These are phyloP conservation scores for Chironomus striatipennis DNA, from an alignment of 1,140 invertebrate genomes.

Conservation along the genomic window DNA sequence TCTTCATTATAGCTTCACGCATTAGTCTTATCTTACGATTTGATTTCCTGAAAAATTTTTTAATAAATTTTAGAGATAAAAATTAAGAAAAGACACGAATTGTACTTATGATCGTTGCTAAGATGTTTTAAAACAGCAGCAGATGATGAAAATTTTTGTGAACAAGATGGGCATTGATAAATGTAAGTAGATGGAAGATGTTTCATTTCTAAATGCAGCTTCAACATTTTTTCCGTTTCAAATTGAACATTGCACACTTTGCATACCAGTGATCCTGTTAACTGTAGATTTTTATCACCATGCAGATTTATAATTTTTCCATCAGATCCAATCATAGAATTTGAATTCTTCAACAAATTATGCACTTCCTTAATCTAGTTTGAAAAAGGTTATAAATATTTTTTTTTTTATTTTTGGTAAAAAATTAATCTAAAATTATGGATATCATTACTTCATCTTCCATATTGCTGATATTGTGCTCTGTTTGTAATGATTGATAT, in stretches of 20 bases:
- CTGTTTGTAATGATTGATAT: constrained; percentile 36
- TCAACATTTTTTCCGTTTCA: constrained; percentile 58
- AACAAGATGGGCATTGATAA: constrained; percentile 58
- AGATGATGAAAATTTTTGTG: constrained; percentile 56
- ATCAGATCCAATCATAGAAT: constrained; percentile 50
- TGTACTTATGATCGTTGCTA: constrained; percentile 54
- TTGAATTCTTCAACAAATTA: constrained; percentile 32
- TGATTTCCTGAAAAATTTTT: constrained; percentile 34
- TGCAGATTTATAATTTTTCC: constrained; percentile 45
- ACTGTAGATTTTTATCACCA: constrained; percentile 29
- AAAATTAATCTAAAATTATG: background rate
- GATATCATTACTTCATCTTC: constrained; percentile 33
- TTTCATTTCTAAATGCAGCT: constrained; percentile 57
- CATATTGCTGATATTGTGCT: constrained; percentile 32
- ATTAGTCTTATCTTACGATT: constrained; percentile 36
- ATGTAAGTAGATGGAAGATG: constrained; percentile 54
- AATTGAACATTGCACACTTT: constrained; percentile 44
- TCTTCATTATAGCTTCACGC: constrained; percentile 36
- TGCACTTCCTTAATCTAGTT: constrained; percentile 31
- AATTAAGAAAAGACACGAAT: no score
- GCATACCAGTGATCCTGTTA: constrained; percentile 22
- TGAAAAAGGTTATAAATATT: no score
- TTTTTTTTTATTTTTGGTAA: no score
- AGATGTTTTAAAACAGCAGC: constrained; percentile 65
- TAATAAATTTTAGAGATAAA: no score